Evolutionary conservation across 2,113 vertebrate genomes (phyloP).

Genomic region (Trachemys scripta): DNA sequence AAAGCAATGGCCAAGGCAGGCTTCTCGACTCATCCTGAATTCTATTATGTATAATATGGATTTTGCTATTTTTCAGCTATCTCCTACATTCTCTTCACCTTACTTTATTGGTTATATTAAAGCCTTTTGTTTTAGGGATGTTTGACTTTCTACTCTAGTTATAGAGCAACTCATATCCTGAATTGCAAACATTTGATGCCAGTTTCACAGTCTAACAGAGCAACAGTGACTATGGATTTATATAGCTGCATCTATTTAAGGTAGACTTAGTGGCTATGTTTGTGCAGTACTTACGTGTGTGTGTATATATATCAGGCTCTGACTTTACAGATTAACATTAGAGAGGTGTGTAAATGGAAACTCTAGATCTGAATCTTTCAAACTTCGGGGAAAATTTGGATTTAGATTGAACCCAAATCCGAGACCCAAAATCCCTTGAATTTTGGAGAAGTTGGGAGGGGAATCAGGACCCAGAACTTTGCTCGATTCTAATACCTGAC

Average conservation of each 20-base stretch:
- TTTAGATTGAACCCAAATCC: neutral
- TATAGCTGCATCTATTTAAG: rapidly evolving
- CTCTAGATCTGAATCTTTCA: neutral
- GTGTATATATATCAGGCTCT: neutral
- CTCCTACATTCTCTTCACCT: neutral
- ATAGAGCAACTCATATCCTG: neutral
- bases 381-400: neutral
- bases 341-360: neutral
- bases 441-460: neutral
- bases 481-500: neutral
- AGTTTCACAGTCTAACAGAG: neutral
- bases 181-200: neutral
- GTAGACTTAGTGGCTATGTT: neutral
- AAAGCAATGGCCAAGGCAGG: neutral
- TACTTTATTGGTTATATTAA: neutral
- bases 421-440: neutral
- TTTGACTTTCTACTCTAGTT: neutral
- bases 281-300: neutral
- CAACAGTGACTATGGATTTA: neutral
- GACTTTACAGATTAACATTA: neutral
- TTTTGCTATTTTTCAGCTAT: neutral
- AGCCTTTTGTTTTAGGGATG: neutral
- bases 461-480: neutral
- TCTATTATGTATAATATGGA: neutral
- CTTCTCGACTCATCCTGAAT: neutral